Evolutionary conservation across 2,888 invertebrate genomes (phyloP), one percentile per base, ranked within the genome.

Genomic region (Cerastis rubricosa): DNA sequence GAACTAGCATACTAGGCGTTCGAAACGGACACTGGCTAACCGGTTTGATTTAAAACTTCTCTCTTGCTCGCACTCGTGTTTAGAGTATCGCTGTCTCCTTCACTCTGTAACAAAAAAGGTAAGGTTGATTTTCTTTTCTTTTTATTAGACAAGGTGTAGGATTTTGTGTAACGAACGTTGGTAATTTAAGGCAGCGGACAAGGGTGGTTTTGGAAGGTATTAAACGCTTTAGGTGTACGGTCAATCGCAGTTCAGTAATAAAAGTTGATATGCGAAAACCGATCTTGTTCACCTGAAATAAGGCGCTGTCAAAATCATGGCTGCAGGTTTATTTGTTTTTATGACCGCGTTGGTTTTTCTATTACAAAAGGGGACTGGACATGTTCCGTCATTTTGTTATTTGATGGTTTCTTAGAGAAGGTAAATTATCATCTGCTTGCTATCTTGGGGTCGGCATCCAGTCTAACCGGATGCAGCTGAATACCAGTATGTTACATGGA

Each of bases 101-200:
- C 93, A 85, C 92, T 92, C 96, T 96, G 96, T 86, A 96, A 96
- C 96, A 96, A 96, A 95, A 59, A 64, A 94, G 85, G 87, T 81
- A 92, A 90, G 90, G 93, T 78, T 45, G 65, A 71, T 64, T 85
- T 76, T 87, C 57, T 78, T 83, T 85, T 78, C 78, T 72, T 88
- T 87, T 87, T 84, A 79, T 65, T 87, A 78, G 74, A 59, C 64
- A 91, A 91, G 87, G 84, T 80, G 83, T 82, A 83, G 84, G 86
- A 78, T 87, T 81, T 76, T 81, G 49, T 87, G 87, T 91, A 35
- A 35, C 35, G 35, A 86, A 88, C 76, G 88, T 61, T 35, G 35
- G 61, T 90, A 86, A 88, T 83, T 87, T 87, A 65, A 82, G 64
- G 79, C 49, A 57, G 40, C 40, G 45, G 54, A 51, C 45, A 19